These are phyloP conservation scores for Climacteris rufus DNA, from an alignment of 2,113 vertebrate genomes.

Conservation along the genomic window DNA sequence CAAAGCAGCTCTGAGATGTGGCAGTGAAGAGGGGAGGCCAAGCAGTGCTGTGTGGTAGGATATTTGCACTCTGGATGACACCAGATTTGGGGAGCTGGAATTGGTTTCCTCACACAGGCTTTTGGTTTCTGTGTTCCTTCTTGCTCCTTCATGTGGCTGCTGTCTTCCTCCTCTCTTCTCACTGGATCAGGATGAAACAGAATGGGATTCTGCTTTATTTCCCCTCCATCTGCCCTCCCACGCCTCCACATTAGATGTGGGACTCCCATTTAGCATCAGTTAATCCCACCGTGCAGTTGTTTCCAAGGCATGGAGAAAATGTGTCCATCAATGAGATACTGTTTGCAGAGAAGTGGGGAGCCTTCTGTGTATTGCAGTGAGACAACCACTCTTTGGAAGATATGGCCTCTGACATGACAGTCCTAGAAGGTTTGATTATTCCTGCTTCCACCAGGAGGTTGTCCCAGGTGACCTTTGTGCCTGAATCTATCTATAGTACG, in stretches of 20 bases:
- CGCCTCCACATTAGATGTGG: not conserved
- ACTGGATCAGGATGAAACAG: constrained; percentile 38
- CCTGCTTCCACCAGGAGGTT: not conserved
- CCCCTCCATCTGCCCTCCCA: not conserved
- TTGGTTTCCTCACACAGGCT: not conserved
- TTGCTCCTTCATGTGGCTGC: constrained; percentile 32
- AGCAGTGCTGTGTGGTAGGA: not conserved
- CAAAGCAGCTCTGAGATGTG: not conserved
- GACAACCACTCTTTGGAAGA: not conserved
- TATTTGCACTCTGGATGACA: not conserved
- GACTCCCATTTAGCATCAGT: not conserved
- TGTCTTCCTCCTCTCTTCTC: not conserved
- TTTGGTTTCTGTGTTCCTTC: not conserved
- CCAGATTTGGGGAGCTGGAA: not conserved
- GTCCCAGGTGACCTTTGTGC: not conserved
- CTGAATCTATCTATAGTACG: not conserved
- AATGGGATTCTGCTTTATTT: not conserved
- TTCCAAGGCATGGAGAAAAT: not conserved
- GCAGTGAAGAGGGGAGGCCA: not conserved
- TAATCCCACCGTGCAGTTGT: not conserved
- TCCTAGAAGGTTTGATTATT: not conserved
- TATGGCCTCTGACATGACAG: not conserved
- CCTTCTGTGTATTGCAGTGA: not conserved
- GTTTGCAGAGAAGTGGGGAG: not conserved
- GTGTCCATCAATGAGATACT: not conserved